Evolutionary conservation across 2,888 invertebrate species (phyloP).

Genomic region (Agrilus cyanescens): DNA sequence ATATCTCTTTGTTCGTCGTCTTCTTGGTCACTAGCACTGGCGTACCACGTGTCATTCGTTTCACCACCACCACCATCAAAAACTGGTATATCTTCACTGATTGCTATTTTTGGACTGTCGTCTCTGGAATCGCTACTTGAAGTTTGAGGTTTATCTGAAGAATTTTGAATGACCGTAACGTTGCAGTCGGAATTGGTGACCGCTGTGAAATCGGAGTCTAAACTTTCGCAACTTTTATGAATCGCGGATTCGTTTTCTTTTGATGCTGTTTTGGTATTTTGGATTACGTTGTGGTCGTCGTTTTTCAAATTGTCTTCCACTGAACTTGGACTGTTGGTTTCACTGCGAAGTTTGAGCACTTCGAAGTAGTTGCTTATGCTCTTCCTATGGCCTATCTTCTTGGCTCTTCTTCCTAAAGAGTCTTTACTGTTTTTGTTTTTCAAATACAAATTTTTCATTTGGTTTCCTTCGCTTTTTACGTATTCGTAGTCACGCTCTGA

Average conservation of each 20-base stretch:
- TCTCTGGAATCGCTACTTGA: neutral
- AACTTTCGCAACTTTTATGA: no score
- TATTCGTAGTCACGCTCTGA: constrained; percentile 27
- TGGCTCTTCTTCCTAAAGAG: constrained; percentile 23
- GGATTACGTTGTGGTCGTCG: constrained; percentile 29
- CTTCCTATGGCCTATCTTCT: constrained; percentile 27
- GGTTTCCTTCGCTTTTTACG: constrained; percentile 18
- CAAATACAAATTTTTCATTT: constrained; percentile 20
- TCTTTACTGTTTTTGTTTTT: constrained; percentile 28
- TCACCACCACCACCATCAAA: constrained; percentile 37
- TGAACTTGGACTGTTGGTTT: constrained; percentile 33
- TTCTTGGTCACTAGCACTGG: constrained; percentile 66
- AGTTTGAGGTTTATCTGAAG: constrained; percentile 6
- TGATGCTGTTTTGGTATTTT: neutral
- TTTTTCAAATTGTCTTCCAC: constrained; percentile 45
- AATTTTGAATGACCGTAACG: constrained; percentile 13
- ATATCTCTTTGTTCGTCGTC: constrained; percentile 57
- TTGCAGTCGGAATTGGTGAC: constrained; percentile 12
- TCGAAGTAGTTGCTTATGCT: constrained; percentile 34
- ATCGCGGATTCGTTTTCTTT: no score
- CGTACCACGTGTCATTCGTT: constrained; percentile 66
- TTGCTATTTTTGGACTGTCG: constrained; percentile 18
- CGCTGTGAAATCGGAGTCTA: no score
- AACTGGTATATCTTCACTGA: constrained; percentile 37
- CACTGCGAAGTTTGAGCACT: constrained; percentile 32